These are phyloP conservation scores for Gouania willdenowi DNA, from an alignment of 2,797 vertebrate genomes.

Conservation along the genomic window DNA sequence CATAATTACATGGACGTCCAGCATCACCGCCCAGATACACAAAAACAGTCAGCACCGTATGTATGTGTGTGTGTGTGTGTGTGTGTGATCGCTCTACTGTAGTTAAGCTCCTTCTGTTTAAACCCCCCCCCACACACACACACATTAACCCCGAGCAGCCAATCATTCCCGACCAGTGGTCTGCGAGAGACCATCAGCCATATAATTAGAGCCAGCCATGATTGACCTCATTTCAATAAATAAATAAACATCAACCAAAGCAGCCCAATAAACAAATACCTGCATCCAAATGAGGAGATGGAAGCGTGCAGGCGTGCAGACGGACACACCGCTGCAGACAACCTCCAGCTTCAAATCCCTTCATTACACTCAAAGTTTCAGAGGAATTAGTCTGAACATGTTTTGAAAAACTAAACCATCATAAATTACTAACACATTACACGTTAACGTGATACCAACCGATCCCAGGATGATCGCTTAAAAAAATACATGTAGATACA, in stretches of 20 bases:
- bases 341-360: conserved; percentile 9
- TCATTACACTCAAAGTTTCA: conserved; percentile 10
- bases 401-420: too few species aligned
- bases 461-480: too few species aligned
- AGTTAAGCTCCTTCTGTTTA: conserved; percentile 78
- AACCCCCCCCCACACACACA: conserved; percentile 60
- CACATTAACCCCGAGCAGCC: conserved; percentile 38
- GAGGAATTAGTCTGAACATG: too few species aligned
- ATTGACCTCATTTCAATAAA: conserved; percentile 74
- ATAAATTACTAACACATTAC: too few species aligned
- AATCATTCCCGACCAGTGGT: conserved; percentile 76
- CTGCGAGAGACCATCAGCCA: conserved; percentile 75
- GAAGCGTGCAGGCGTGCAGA: conserved; percentile 52
- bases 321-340: conserved; percentile 25
- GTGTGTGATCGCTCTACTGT: conserved; percentile 69
- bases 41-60: conserved; percentile 72
- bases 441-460: too few species aligned
- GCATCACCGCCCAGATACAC: conserved; percentile 74
- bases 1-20: conserved; percentile 81
- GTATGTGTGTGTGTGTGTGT: conserved; percentile 26
- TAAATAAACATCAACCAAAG: conserved; percentile 75
- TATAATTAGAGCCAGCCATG: conserved; percentile 79
- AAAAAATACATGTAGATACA: too few species aligned
- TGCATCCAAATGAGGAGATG: conserved; percentile 73
- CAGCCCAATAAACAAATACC: conserved; percentile 71